Base-by-base conservation (phyloP, 2,113 vertebrate species). In the Muscicapa adusta region DNA sequence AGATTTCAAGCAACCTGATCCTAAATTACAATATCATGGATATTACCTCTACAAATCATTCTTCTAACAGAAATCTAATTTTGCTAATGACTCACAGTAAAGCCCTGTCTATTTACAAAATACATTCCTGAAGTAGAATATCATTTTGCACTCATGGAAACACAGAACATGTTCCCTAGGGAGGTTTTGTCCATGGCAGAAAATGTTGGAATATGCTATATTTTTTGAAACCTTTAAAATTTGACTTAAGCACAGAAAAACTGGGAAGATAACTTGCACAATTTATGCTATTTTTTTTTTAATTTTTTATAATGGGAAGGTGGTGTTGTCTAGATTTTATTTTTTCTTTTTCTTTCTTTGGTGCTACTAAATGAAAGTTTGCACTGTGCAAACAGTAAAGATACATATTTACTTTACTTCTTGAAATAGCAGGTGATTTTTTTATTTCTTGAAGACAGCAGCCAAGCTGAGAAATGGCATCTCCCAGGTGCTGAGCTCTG, bases 401-500 rank as follows among this genome's bases (percentile, higher is more conserved):
- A 48, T 58, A 88, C 36, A 67, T 89, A 81, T 92, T 95, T 94
- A 61, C 38, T 84, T 86, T 88, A 43, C 25, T 68, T 84, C 73
- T 81, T 43, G 50, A 91, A 94, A 86, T 77, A 93, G 15, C n/a
- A 78, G 12, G 48, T 19, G 19, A 62, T 26, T 7, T 68, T 96
- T 96, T 91, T 88, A 71, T 88, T 89, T 89, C 65, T 74, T 74
- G 28, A 78, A 83, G 51, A 43, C 4, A 5, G 22, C 28, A 84
- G 31, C 36, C 2, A 7, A 74, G 23, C 16, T 60, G 53, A 91
- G 36, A 65, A 91, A 75, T 68, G 19, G 11, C 7, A 11, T 75
- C 76, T 81, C 42, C 25, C 45, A 45, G 72, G 48, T 68, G 23
- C 18, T 71, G 72, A 85, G 29, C 43, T 86, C 34, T 89, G 18